Evolutionary conservation across 2,888 invertebrate genomes (phyloP), one percentile per base, ranked within the genome.

Genomic region (Meandrusa payeni): DNA sequence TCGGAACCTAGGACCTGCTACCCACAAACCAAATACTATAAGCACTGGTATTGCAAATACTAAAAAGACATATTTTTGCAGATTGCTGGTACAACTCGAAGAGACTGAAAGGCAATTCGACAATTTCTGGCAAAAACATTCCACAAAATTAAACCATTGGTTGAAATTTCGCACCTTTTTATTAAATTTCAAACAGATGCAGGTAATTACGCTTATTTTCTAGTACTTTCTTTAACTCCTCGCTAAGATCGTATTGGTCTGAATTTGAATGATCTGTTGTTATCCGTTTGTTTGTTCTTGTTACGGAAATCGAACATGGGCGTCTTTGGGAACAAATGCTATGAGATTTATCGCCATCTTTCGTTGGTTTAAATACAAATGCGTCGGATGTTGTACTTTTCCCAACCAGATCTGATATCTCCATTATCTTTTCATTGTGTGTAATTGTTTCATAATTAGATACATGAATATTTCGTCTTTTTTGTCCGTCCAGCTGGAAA

Each of bases 21-120:
- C n/a, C n/a, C n/a, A n/a, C n/a, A n/a, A n/a, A n/a, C n/a, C n/a
- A n/a, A n/a, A n/a, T n/a, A n/a, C n/a, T n/a, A n/a, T n/a, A n/a
- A n/a, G n/a, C n/a, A n/a, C n/a, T n/a, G n/a, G n/a, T n/a, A n/a
- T n/a, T n/a, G n/a, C n/a, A n/a, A n/a, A n/a, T n/a, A n/a, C n/a
- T n/a, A n/a, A n/a, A n/a, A n/a, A n/a, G n/a, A n/a, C n/a, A n/a
- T n/a, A n/a, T 69, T 70, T 70, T 73, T 89, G 58, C 85, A 95
- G 97, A 79, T 90, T 97, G 68, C 86, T 98, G 57, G 94, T 96
- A 45, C 97, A 97, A 87, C 87, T 97, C 67, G 97, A 97, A 76
- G 97, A 97, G 89, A 98, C 97, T 55, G 96, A 97, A 81, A 91
- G 93, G 61, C 95, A 96, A 52, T 98, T 99, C 78, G 97, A 97